Evolutionary conservation across 2,888 invertebrate species (phyloP).

Genomic region (Ischnus inquisitorius): DNA sequence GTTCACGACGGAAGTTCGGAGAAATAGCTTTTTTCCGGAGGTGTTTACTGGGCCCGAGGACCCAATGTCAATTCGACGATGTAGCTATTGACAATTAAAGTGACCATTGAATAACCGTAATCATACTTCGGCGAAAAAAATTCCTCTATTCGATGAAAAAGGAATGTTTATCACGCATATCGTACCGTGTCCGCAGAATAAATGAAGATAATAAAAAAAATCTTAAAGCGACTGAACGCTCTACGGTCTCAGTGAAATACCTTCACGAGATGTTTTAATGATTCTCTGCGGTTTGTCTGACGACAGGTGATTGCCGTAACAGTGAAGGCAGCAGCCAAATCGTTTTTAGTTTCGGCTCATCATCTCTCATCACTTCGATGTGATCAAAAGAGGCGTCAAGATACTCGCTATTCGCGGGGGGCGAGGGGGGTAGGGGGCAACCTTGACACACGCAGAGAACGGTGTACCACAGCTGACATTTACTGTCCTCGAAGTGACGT

Average conservation of each 20-base stretch:
- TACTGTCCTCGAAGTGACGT: constrained; percentile 75
- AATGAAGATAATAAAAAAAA: constrained; percentile 12
- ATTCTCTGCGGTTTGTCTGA: constrained; percentile 4
- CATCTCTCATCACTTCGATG: constrained; percentile 48
- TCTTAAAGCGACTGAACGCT: neutral
- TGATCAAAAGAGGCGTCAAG: constrained; percentile 46
- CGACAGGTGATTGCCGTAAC: constrained; percentile 10
- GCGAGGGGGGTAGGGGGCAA: constrained; percentile 58
- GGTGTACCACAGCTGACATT: constrained; percentile 70
- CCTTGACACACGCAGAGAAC: constrained; percentile 73
- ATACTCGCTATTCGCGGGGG: constrained; percentile 38
- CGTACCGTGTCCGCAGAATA: neutral
- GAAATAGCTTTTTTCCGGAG: neutral
- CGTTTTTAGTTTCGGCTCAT: neutral
- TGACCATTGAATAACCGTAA: neutral
- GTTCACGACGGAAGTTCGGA: no score
- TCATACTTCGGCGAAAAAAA: neutral
- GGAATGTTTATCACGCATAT: neutral
- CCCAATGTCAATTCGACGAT: neutral
- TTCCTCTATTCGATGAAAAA: neutral
- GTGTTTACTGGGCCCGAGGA: neutral
- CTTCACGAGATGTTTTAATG: constrained; percentile 30
- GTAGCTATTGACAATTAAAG: neutral
- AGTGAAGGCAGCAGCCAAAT: neutral
- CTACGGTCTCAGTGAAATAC: neutral